Percentiles rank a stretch among this genome's conserved stretches.
Conservation (phyloP, 1,140 invertebrate genomes). For the Drosophila asahinai region DNA sequence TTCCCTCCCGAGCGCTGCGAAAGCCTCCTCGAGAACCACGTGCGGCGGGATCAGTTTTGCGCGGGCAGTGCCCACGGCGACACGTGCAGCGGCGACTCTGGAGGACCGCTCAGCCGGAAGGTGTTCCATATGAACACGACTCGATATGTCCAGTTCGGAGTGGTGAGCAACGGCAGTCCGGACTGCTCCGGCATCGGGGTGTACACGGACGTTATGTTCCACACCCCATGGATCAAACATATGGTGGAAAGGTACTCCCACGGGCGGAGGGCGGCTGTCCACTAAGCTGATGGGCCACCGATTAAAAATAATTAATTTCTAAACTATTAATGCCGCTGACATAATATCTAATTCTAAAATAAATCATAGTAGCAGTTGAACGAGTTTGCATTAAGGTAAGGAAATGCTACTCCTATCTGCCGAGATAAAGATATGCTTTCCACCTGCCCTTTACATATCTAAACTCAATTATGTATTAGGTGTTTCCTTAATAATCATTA, state of each 20-base stretch:
- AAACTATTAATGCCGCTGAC: no score
- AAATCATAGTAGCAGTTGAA: no score
- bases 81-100: conserved; percentile 17
- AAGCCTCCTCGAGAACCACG: fast-evolving
- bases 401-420: no score
- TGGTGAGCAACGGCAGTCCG: conserved; percentile 3
- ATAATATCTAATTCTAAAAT: no score
- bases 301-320: no score
- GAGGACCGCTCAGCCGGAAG: conserved; percentile 4
- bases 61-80: neutral
- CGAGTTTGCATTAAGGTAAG: no score
- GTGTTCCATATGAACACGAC: neutral
- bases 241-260: neutral
- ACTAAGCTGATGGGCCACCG: neutral
- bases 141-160: conserved; percentile 4
- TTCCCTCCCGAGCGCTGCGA: fast-evolving
- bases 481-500: no score
- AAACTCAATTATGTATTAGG: no score
- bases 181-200: neutral
- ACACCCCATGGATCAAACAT: neutral
- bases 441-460: no score
- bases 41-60: conserved; percentile 7
- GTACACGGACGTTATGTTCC: neutral
- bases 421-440: no score
- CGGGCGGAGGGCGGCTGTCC: neutral